Conservation (phyloP, 2,113 vertebrate species). For the Typhlomys cinereus region DNA sequence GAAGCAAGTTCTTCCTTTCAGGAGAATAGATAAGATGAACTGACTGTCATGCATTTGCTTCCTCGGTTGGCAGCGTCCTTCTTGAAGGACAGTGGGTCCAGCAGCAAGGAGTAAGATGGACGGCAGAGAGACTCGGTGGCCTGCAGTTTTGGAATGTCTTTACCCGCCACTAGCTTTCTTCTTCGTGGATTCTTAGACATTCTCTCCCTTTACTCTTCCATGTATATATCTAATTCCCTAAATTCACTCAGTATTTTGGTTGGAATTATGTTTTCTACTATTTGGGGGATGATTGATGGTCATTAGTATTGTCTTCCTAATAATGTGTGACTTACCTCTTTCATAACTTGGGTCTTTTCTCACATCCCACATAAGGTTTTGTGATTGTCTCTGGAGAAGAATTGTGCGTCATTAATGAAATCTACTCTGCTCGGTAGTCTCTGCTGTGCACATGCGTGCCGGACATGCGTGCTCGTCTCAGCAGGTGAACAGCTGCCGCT, state of each 20-base stretch:
- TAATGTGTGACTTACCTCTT: background rate
- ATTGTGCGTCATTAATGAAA: background rate
- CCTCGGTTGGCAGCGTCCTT: background rate
- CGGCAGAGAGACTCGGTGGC: too few relatives aligned
- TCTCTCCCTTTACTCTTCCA: background rate
- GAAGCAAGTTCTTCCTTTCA: background rate
- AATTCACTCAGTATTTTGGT: background rate
- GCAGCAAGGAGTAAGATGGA: accelerated
- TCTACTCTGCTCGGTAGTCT: background rate
- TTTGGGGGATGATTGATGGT: background rate
- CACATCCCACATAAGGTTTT: background rate
- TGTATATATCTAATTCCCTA: background rate
- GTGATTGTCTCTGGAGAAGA: background rate
- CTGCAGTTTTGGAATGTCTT: background rate
- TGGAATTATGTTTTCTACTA: background rate
- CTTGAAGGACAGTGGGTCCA: background rate
- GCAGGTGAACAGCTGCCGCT: too few relatives aligned
- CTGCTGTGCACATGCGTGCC: accelerated
- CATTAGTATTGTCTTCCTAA: background rate
- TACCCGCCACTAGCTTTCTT: background rate
- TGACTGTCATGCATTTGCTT: background rate
- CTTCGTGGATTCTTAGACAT: background rate
- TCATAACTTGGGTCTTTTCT: background rate
- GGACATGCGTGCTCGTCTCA: background rate
- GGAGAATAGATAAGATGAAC: background rate